Conservation (phyloP, 2,113 vertebrate genomes). For the Rhinolophus sinicus region DNA sequence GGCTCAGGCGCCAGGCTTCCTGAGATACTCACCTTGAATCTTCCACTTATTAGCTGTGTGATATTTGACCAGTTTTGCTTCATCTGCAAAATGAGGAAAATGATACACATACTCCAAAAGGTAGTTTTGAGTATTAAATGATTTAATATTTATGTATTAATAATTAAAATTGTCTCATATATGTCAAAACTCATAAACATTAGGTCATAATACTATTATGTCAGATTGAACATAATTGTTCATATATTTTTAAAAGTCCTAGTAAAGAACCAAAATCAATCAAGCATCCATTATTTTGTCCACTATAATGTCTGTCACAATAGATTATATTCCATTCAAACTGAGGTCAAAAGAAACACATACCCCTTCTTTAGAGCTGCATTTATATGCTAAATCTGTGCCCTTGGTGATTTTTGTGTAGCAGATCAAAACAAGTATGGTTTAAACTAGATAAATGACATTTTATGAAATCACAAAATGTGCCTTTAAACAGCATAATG, state of each 20-base stretch:
- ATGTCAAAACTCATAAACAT: background rate
- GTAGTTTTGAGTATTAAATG: background rate
- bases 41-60: background rate
- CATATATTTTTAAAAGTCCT: background rate
- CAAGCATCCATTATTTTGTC: background rate
- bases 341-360: constrained; percentile 29
- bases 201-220: background rate
- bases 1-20: rapidly evolving
- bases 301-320: constrained; percentile 38
- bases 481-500: constrained; percentile 80
- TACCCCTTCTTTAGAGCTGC: background rate
- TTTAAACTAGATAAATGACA: constrained; percentile 79
- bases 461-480: constrained; percentile 81
- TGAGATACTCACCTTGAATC: background rate
- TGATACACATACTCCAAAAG: background rate
- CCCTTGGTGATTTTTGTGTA: constrained; percentile 48
- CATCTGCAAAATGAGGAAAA: background rate
- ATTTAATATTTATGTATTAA: background rate
- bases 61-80: background rate
- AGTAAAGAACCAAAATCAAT: background rate
- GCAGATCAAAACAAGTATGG: constrained; percentile 71
- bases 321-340: background rate
- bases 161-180: background rate
- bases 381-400: constrained; percentile 63
- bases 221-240: background rate